These are phyloP conservation scores for Sebastes glaucus DNA, from an alignment of 2,797 vertebrate species.

Conservation along the genomic window DNA sequence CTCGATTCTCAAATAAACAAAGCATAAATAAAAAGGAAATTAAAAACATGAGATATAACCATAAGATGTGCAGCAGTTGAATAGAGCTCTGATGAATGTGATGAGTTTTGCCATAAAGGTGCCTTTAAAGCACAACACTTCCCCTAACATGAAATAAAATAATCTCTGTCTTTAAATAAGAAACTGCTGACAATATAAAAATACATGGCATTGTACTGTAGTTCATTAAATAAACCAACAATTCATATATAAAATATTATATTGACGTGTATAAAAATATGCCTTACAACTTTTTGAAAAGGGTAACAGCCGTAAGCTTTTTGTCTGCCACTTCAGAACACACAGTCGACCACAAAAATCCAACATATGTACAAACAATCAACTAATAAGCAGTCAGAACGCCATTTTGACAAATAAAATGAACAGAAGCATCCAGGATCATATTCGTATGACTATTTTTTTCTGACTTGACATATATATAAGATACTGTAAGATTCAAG, in stretches of 20 bases:
- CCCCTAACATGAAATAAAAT: constrained; percentile 80
- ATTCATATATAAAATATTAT: constrained; percentile 89
- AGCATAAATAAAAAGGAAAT: constrained; percentile 75
- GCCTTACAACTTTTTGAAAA: constrained; percentile 85
- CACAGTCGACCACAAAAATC: constrained; percentile 77
- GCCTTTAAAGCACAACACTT: constrained; percentile 69
- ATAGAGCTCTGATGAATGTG: constrained; percentile 71
- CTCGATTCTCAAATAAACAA: constrained; percentile 66
- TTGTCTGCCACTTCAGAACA: constrained; percentile 80
- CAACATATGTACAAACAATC: constrained; percentile 82
- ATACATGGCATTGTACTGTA: constrained; percentile 87
- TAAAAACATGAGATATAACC: constrained; percentile 63
- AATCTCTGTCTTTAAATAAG: constrained; percentile 83
- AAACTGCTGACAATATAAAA: constrained; percentile 88
- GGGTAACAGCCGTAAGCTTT: constrained; percentile 83
- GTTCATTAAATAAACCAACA: constrained; percentile 87
- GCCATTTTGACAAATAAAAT: constrained; percentile 66
- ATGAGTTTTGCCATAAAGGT: constrained; percentile 69
- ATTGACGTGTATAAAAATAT: constrained; percentile 89
- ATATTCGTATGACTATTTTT: constrained; percentile 61
- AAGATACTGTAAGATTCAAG: constrained; percentile 76
- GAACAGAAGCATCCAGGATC: constrained; percentile 72
- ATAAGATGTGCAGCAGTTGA: constrained; percentile 79
- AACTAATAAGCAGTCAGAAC: constrained; percentile 73
- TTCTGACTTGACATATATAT: constrained; percentile 71